These are phyloP conservation scores for Tragelaphus oryx DNA, from an alignment of 2,797 vertebrate genomes.

Conservation along the genomic window DNA sequence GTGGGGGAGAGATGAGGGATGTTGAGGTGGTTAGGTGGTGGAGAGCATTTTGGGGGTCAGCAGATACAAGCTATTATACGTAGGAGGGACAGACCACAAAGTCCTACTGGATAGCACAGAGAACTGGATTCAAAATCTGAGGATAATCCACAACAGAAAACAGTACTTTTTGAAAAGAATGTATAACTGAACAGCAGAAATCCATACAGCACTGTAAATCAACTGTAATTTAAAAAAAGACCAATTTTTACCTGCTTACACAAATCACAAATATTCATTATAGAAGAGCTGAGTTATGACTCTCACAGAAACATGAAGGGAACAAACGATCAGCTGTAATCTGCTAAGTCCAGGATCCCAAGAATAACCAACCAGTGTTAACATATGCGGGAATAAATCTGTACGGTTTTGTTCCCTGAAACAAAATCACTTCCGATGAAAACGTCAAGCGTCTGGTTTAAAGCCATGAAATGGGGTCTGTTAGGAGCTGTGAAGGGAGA, in stretches of 20 bases:
- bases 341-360: background rate
- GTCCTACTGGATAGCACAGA: background rate
- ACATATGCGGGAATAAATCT: background rate
- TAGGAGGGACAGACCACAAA: background rate
- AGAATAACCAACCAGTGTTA: background rate
- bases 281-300: background rate
- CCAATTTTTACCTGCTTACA: background rate
- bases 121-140: background rate
- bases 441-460: background rate
- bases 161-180: background rate
- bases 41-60: background rate
- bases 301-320: background rate
- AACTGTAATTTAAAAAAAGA: background rate
- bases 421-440: constrained; percentile 24
- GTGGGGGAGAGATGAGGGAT: no score
- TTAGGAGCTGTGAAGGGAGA: background rate
- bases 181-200: background rate
- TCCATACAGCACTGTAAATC: background rate
- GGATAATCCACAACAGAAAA: background rate
- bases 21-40: rapidly evolving
- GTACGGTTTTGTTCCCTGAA: background rate
- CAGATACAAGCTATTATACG: background rate
- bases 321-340: background rate
- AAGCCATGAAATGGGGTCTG: background rate
- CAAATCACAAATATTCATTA: background rate